A percentile compares a stretch with the other conserved stretches of the same genome.
phyloP scores from a whole-genome alignment of 2,797 vertebrate species.

The Micromesistius poutassou region DNA sequence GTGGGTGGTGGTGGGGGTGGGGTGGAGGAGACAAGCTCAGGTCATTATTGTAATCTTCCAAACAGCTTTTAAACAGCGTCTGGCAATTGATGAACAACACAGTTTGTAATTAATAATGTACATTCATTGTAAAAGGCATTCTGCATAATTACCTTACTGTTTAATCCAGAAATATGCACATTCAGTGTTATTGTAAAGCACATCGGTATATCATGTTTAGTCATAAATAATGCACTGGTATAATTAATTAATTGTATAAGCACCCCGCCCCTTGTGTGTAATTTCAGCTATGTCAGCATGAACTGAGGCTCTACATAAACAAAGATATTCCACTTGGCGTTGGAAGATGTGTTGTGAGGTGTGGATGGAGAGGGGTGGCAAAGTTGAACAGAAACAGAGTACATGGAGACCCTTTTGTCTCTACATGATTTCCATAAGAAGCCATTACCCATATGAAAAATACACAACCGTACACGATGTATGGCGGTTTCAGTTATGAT shows the following conservation, averaged over 20 bases:
- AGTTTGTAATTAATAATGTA: constrained; percentile 74
- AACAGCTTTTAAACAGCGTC: constrained; percentile 71
- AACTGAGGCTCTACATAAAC: constrained; percentile 76
- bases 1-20: neutral
- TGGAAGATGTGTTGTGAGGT: constrained; percentile 47
- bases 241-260: constrained; percentile 76
- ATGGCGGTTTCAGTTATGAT: neutral
- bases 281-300: constrained; percentile 78
- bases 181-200: constrained; percentile 76
- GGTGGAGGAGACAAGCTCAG: constrained; percentile 82
- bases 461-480: neutral
- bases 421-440: neutral
- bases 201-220: constrained; percentile 78
- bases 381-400: constrained; percentile 22
- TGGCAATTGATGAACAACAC: constrained; percentile 72
- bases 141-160: constrained; percentile 77
- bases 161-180: constrained; percentile 75
- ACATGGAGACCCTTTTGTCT: constrained; percentile 17
- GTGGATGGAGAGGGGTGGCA: constrained; percentile 22
- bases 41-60: constrained; percentile 85
- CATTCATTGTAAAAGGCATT: constrained; percentile 72
- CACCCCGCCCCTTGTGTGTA: constrained; percentile 54
- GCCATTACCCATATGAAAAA: neutral
- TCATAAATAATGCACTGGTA: constrained; percentile 76
- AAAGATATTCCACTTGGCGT: constrained; percentile 69